Evolutionary conservation across 2,113 vertebrate genomes (phyloP), one percentile per base, ranked within the genome.

Genomic region (Terrapene triunguis): DNA sequence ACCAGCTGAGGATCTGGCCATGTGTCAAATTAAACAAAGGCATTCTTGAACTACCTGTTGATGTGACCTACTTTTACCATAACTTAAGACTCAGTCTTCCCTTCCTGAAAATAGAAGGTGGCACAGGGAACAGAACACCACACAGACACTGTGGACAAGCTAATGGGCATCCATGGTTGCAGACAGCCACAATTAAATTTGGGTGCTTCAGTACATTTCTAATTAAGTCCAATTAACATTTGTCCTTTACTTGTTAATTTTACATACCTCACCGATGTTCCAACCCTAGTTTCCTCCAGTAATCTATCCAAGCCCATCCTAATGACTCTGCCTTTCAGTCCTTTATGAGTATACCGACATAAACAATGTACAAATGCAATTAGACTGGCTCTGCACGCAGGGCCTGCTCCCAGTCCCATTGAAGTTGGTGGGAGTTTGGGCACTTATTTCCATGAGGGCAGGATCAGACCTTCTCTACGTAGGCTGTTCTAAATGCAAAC

Each of bases 181-280:
- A 92, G 88, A 78, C 90, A 95, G 81, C 22, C 85, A 96, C 91
- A 96, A 97, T 96, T 96, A 96, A 98, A 97, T 97, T 91, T 95
- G 88, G 93, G 94, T 97, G 92, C 91, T 95, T 98, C 97, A 96
- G 80, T 88, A 92, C 88, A 94, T 96, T 98, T 97, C 96, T 97
- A 98, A 98, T 97, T 97, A 98, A 97, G 89, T 95, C 90, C 94
- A 98, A 97, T 96, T 95, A 97, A 92, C 95, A 87, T 95, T 93
- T 94, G 93, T 96, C 97, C 97, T 92, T 92, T 95, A 84, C 85
- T 97, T 95, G 89, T 97, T 97, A 84, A 90, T 98, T 97, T 95
- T 92, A 91, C 92, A 92, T 89, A 97, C 90, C 90, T 97, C 95
- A 17, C 19, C 93, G 89, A 93, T 94, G 89, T 80, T 80, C 90